Evolutionary conservation across 2,113 vertebrate genomes (phyloP).

Genomic region (Ictalurus punctatus): DNA sequence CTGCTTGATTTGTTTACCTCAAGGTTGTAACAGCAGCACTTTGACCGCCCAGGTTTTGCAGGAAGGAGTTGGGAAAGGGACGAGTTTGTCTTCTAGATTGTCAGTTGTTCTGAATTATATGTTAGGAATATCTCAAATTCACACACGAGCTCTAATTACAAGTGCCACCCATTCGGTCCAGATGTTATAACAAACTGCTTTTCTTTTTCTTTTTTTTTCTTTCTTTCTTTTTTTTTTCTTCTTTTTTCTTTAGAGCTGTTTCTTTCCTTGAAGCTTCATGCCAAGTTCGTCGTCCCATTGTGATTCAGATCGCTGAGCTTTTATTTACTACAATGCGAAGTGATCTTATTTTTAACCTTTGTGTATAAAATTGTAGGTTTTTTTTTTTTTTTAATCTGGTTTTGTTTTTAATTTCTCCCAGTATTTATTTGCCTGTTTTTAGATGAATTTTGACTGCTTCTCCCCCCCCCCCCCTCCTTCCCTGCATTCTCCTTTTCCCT

Average conservation of each 20-base stretch:
- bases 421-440: slow-evolving; percentile 80
- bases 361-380: slow-evolving; percentile 48
- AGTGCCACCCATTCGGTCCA: slow-evolving; percentile 23
- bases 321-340: slow-evolving; percentile 66
- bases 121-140: slow-evolving; percentile 18
- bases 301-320: slow-evolving; percentile 48
- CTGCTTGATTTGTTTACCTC: slow-evolving; percentile 64
- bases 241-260: background rate
- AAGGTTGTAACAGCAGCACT: slow-evolving; percentile 83
- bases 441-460: slow-evolving; percentile 70
- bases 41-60: slow-evolving; percentile 51
- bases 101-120: slow-evolving; percentile 51
- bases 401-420: slow-evolving; percentile 71
- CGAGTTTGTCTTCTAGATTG: background rate
- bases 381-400: slow-evolving; percentile 48
- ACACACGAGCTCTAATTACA: background rate
- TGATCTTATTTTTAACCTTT: slow-evolving; percentile 36
- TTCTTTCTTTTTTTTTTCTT: background rate
- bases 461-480: background rate
- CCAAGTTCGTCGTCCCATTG: slow-evolving; percentile 31
- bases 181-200: background rate
- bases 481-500: slow-evolving; percentile 62
- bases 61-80: slow-evolving; percentile 5
- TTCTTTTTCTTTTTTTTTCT: background rate
- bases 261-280: background rate